These are phyloP conservation scores for Harpagoxenus sublaevis DNA, from an alignment of 2,888 invertebrate species.

Conservation along the genomic window DNA sequence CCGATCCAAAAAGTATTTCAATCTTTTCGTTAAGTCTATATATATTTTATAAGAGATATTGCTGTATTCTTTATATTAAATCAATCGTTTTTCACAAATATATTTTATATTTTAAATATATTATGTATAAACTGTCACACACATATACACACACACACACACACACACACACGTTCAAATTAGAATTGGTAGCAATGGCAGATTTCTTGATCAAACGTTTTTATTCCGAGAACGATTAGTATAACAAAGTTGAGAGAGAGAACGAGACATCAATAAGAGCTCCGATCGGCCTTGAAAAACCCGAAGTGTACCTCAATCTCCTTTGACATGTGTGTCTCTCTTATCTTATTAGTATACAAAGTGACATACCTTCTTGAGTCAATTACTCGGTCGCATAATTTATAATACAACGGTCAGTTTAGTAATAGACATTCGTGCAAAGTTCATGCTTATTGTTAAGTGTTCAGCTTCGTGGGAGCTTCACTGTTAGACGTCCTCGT, in stretches of 20 bases:
- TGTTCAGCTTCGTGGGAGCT: slow-evolving; percentile 82
- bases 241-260: slow-evolving; percentile 56
- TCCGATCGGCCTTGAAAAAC: not conserved
- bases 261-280: slow-evolving; percentile 22
- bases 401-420: slow-evolving; percentile 69
- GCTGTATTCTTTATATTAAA: not conserved
- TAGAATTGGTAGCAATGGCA: slow-evolving; percentile 8
- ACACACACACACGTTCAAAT: not conserved
- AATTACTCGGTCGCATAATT: slow-evolving; percentile 73
- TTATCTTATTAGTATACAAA: slow-evolving; percentile 75
- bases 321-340: not conserved
- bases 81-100: not conserved
- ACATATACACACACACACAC: not conserved
- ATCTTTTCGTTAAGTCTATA: not conserved
- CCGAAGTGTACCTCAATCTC: slow-evolving; percentile 8
- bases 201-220: slow-evolving; percentile 40
- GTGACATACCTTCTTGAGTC: slow-evolving; percentile 62
- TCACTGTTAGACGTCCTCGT: slow-evolving; percentile 79
- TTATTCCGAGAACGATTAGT: slow-evolving; percentile 58
- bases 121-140: not conserved
- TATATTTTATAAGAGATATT: not conserved
- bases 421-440: slow-evolving; percentile 60
- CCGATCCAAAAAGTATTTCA: not conserved
- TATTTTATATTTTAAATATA: slow-evolving; percentile 9
- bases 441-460: slow-evolving; percentile 79